Percentiles rank a stretch among this genome's conserved stretches.
Evolutionary conservation across 2,797 vertebrate genomes (phyloP).

Genomic region (Kryptopterus vitreolus): DNA sequence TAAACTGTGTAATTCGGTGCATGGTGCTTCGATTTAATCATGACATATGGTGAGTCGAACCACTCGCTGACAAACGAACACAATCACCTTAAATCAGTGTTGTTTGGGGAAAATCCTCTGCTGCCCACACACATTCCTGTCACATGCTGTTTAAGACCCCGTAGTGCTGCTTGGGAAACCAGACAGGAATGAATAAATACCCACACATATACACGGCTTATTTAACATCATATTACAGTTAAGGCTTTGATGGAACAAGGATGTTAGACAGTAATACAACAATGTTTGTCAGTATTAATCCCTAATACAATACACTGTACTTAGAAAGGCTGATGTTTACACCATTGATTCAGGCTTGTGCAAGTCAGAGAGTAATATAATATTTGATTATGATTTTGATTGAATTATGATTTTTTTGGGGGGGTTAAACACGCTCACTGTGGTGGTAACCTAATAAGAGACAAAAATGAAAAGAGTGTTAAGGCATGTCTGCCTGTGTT

Average conservation of each 20-base stretch:
- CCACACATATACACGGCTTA: not conserved
- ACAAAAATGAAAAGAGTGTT: conserved; percentile 25
- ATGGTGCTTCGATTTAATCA: not conserved
- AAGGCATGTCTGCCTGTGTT: conserved; percentile 34
- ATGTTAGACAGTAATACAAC: conserved; percentile 5
- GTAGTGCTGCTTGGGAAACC: conserved; percentile 36
- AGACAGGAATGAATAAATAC: conserved; percentile 4
- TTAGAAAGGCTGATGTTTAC: not conserved
- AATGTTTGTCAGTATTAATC: conserved; percentile 17
- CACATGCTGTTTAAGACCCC: conserved; percentile 32
- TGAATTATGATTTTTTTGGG: too few relatives aligned
- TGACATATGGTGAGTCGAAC: not conserved
- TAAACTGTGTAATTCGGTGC: not conserved
- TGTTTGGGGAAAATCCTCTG: conserved; percentile 6
- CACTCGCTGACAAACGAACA: conserved; percentile 1
- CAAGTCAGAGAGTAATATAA: not conserved
- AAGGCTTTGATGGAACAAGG: conserved; percentile 21
- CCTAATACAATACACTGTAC: conserved; percentile 1
- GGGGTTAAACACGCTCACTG: not conserved
- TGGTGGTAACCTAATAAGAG: not conserved
- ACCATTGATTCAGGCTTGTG: not conserved
- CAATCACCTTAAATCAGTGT: conserved; percentile 12
- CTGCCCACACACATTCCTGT: conserved; percentile 29
- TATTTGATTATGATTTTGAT: too few relatives aligned
- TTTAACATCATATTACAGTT: conserved; percentile 33